Evolutionary conservation across 2,797 vertebrate species (phyloP).

Genomic region (Ataeniobius toweri): DNA sequence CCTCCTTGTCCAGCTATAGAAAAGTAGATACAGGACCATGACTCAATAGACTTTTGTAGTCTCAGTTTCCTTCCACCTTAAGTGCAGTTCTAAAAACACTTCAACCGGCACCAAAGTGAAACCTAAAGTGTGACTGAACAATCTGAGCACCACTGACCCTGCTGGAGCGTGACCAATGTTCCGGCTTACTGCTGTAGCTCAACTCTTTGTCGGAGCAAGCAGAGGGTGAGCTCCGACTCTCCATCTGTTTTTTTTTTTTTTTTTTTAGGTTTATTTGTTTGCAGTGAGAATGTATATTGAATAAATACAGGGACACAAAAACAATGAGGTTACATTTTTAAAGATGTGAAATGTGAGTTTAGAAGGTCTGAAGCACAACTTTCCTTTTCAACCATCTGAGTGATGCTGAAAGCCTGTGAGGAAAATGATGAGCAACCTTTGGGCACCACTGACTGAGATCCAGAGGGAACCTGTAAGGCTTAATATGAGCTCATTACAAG

Average conservation of each 20-base stretch:
- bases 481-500: constrained; percentile 2
- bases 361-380: constrained; percentile 51
- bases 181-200: constrained; percentile 43
- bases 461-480: constrained; percentile 48
- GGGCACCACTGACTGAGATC: constrained; percentile 29
- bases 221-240: constrained; percentile 48
- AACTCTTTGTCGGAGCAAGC: constrained; percentile 22
- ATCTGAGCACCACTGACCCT: constrained; percentile 62
- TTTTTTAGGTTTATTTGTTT: constrained; percentile 31
- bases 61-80: neutral
- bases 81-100: constrained; percentile 27
- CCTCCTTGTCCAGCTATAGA: constrained; percentile 39
- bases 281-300: constrained; percentile 25
- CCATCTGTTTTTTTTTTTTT: constrained; percentile 61
- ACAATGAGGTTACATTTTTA: neutral
- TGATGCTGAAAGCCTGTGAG: constrained; percentile 76
- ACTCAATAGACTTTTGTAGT: constrained; percentile 6
- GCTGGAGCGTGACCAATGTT: constrained; percentile 42
- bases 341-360: neutral
- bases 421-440: constrained; percentile 34
- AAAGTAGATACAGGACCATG: constrained; percentile 21
- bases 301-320: neutral
- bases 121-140: constrained; percentile 47
- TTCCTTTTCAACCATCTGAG: constrained; percentile 80
- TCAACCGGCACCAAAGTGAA: constrained; percentile 30